Evolutionary conservation across 2,113 vertebrate species (phyloP).

Genomic region (Perca flavescens): DNA sequence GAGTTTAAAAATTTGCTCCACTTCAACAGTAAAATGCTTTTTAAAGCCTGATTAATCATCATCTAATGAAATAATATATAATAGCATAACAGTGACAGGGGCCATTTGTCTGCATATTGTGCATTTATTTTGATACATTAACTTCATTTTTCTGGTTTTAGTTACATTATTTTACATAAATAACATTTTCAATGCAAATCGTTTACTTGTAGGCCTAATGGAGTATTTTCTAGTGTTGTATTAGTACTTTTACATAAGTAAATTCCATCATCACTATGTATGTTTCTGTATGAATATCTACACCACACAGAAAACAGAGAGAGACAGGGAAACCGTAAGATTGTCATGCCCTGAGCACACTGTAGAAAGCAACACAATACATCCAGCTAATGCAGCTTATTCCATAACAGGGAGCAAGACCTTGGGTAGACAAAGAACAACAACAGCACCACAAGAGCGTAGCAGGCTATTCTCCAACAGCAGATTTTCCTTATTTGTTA

Average conservation of each 20-base stretch:
- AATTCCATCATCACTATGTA: background rate
- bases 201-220: background rate
- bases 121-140: background rate
- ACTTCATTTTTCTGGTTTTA: background rate
- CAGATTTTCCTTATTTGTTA: conserved; percentile 58
- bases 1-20: background rate
- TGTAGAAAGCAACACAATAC: conserved; percentile 26
- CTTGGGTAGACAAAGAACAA: conserved; percentile 51
- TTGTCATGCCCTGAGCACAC: conserved; percentile 8
- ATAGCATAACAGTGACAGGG: background rate
- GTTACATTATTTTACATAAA: background rate
- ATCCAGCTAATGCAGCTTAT: conserved; percentile 31
- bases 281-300: background rate
- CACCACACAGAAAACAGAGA: background rate
- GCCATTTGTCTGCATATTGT: background rate
- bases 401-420: conserved; percentile 47
- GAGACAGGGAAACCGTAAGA: background rate
- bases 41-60: background rate
- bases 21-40: background rate
- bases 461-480: conserved; percentile 28
- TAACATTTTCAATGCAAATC: background rate
- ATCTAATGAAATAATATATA: background rate
- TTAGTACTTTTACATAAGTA: background rate
- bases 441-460: conserved; percentile 20
- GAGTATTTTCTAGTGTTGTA: background rate